A percentile compares a stretch with the other conserved stretches of the same genome.
phyloP scores from a whole-genome alignment of 2,888 invertebrate species.

The Troides helena region DNA sequence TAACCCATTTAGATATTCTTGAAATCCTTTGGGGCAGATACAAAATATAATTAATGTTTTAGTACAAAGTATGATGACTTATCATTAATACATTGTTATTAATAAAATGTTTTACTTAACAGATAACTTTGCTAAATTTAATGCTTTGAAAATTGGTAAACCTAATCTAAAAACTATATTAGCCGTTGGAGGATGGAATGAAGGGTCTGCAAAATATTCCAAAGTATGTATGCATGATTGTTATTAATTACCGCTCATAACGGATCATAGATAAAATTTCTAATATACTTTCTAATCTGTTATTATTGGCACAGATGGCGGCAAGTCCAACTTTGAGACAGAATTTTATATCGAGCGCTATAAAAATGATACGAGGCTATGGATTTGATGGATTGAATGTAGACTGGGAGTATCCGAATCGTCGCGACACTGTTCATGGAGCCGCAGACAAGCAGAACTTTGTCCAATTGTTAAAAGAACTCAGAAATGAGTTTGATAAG shows the following conservation, averaged over 20 bases:
- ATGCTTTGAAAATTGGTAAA: slow-evolving; percentile 73
- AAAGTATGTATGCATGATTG: slow-evolving; percentile 51
- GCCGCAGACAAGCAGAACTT: slow-evolving; percentile 74
- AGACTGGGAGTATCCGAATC: slow-evolving; percentile 87
- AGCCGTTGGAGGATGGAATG: slow-evolving; percentile 87
- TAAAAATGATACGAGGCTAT: slow-evolving; percentile 75
- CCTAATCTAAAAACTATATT: slow-evolving; percentile 78
- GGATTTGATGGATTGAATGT: slow-evolving; percentile 86
- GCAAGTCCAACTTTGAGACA: slow-evolving; percentile 61
- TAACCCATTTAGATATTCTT: no score
- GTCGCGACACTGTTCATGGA: slow-evolving; percentile 71
- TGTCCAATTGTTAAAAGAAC: slow-evolving; percentile 74
- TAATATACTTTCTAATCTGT: no score
- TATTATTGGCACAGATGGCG: slow-evolving; percentile 55
- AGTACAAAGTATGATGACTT: no score
- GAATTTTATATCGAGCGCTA: slow-evolving; percentile 78
- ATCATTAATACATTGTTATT: no score
- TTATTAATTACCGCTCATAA: no score
- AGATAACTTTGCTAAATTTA: slow-evolving; percentile 79
- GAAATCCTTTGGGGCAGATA: no score
- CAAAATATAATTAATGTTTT: no score
- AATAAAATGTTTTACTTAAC: slow-evolving; percentile 1
- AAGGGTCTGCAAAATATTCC: slow-evolving; percentile 82
- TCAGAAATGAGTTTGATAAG: slow-evolving; percentile 75
- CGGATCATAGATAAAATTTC: no score